Conservation (phyloP, 2,113 vertebrate genomes). For the Plecturocebus donacophilus region DNA sequence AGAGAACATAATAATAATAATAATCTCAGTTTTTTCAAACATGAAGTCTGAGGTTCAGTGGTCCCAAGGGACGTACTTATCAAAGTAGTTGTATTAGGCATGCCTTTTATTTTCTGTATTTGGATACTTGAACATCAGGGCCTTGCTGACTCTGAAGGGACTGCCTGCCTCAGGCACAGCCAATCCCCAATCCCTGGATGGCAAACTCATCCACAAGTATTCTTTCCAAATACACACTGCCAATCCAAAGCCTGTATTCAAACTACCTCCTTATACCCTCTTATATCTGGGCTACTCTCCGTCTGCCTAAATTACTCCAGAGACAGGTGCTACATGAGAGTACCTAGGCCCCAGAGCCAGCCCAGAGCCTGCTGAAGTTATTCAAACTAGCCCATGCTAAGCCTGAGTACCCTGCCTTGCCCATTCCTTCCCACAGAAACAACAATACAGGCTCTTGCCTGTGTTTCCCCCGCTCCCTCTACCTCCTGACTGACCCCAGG, state of each 20-base stretch:
- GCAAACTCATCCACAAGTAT: not conserved
- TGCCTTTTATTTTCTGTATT: not conserved
- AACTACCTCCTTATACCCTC: not conserved
- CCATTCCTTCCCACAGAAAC: not conserved
- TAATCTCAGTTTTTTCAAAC: not conserved
- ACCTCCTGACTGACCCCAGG: not conserved
- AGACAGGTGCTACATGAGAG: not conserved
- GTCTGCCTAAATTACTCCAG: not conserved
- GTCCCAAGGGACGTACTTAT: not conserved
- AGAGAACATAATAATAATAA: not conserved
- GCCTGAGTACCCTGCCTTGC: too few species aligned
- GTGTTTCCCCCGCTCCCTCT: not conserved
- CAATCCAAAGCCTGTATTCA: not conserved
- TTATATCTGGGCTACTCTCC: too few species aligned
- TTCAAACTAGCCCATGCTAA: not conserved
- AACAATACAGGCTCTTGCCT: not conserved
- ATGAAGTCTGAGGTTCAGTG: not conserved
- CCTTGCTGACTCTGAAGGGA: not conserved
- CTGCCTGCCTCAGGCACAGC: not conserved
- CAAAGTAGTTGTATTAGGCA: not conserved
- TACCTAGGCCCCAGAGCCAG: too few species aligned
- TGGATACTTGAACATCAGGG: not conserved
- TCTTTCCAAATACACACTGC: not conserved
- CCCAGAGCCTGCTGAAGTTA: not conserved
- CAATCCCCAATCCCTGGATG: not conserved